Evolutionary conservation across 2,888 invertebrate species (phyloP).

Genomic region (Ennomos erosarius): DNA sequence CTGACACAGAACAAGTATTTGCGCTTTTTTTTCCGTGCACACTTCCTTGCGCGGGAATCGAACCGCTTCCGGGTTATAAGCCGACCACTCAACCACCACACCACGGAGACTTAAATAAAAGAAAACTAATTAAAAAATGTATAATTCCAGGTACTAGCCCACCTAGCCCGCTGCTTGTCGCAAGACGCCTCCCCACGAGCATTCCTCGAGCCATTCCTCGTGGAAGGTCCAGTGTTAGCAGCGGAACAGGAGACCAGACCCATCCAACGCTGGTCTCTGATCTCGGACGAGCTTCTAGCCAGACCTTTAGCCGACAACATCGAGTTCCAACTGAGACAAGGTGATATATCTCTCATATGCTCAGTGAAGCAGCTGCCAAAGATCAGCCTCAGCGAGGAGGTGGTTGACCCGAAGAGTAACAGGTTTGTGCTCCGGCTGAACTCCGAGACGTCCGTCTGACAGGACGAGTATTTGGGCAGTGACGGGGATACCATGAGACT

Average conservation of each 20-base stretch:
- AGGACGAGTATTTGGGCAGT: conserved; percentile 58
- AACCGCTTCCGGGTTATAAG: no score
- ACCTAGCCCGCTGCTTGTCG: conserved; percentile 95
- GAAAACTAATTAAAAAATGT: not conserved
- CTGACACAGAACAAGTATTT: no score
- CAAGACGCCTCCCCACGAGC: conserved; percentile 97
- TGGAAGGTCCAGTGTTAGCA: conserved; percentile 93
- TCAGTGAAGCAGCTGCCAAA: conserved; percentile 95
- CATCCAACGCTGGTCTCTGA: conserved; percentile 97
- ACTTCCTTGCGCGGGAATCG: no score
- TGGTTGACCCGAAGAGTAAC: conserved; percentile 97
- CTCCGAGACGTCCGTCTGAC: conserved; percentile 98
- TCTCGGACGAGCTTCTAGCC: conserved; percentile 96
- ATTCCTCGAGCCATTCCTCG: conserved; percentile 97
- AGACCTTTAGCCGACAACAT: conserved; percentile 93
- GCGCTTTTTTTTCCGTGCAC: no score
- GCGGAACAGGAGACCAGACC: conserved; percentile 92
- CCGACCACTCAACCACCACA: no score
- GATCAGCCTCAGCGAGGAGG: conserved; percentile 97
- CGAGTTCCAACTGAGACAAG: conserved; percentile 96
- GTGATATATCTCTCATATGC: conserved; percentile 96
- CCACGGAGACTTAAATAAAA: no score
- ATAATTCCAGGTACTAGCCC: conserved; percentile 87
- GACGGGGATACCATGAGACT: conserved; percentile 58
- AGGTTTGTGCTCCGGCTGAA: conserved; percentile 97